These are phyloP conservation scores for Paratilapia polleni DNA, from an alignment of 2,113 vertebrate genomes.

Conservation along the genomic window DNA sequence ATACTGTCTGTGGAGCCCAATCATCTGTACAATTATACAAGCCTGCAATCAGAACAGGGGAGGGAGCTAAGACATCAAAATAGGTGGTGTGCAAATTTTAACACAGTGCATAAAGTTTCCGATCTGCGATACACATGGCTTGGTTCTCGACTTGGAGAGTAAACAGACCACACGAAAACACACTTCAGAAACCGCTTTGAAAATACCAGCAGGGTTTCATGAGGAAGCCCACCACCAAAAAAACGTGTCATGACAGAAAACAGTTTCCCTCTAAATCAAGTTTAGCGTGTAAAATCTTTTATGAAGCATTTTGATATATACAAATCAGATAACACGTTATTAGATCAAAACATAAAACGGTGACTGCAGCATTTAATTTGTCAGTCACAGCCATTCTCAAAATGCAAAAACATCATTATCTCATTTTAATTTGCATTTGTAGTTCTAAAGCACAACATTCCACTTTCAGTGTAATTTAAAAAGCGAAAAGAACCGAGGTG, in stretches of 20 bases:
- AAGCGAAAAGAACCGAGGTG: neutral
- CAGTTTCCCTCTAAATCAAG: conserved; percentile 50
- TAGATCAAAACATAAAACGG: neutral
- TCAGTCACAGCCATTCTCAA: neutral
- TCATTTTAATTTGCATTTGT: neutral
- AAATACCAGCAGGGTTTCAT: conserved; percentile 64
- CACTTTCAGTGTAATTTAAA: neutral
- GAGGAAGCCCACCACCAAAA: conserved; percentile 55
- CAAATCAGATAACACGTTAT: neutral
- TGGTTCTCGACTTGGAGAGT: conserved; percentile 54
- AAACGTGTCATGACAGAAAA: conserved; percentile 58
- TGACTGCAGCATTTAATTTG: neutral
- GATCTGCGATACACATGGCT: conserved; percentile 65
- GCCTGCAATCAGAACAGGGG: conserved; percentile 66
- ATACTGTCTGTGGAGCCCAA: conserved; percentile 65
- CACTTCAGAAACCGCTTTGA: conserved; percentile 68
- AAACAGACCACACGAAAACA: conserved; percentile 72
- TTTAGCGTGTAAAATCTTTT: conserved; percentile 34
- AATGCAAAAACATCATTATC: neutral
- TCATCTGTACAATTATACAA: conserved; percentile 75
- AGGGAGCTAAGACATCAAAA: conserved; percentile 67
- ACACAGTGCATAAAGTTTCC: conserved; percentile 68
- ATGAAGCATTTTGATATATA: neutral
- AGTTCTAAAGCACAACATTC: neutral
- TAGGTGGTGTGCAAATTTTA: conserved; percentile 69